Base-by-base conservation (phyloP, 2,797 vertebrate genomes). In the Crocidura indochinensis region DNA sequence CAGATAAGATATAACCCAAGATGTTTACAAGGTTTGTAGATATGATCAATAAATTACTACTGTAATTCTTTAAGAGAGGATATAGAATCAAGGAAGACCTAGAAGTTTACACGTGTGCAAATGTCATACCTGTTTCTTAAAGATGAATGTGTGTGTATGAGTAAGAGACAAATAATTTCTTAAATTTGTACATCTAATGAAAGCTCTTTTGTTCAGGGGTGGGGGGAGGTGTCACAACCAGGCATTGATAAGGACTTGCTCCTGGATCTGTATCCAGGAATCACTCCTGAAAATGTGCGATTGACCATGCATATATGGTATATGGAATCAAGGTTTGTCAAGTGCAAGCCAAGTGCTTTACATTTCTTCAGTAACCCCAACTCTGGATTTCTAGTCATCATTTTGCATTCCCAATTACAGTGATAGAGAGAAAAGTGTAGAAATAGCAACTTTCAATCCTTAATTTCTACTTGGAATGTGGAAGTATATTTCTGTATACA, bases 1-100 rank as follows among this genome's bases (percentile, higher is more conserved):
- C 75, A 82, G 84, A 94, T 84, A 93, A 94, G 94, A 94, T 92
- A 85, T 87, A 92, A 82, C 71, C 77, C 76, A 90, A 84, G 72
- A 38, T 38, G 38, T 38, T 38, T 38, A 38, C 38, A 38, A 38
- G 38, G 38, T 38, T 38, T 38, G 38, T 38, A 38, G 38, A 77
- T 91, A 83, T 82, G 90, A 93, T 93, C 47, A 92, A 88, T 27
- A 17, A 95, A 83, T 31, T 73, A 51, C 67, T 76, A 75, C 53
- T 88, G 56, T 38, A 90, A 87, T 75, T 79, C 49, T 84, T 71
- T 72, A 84, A 93, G 91, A 94, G n/a, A 87, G 49, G 27, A 49
- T 4, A 78, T 22, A 67, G 56, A 71, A 65, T 68, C 72, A 82
- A 80, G 10, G 10, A n/a, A n/a, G 2, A 5, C 73, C 19, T 49